Conservation (phyloP, 2,797 vertebrate genomes). For the Holocentrus rufus region DNA sequence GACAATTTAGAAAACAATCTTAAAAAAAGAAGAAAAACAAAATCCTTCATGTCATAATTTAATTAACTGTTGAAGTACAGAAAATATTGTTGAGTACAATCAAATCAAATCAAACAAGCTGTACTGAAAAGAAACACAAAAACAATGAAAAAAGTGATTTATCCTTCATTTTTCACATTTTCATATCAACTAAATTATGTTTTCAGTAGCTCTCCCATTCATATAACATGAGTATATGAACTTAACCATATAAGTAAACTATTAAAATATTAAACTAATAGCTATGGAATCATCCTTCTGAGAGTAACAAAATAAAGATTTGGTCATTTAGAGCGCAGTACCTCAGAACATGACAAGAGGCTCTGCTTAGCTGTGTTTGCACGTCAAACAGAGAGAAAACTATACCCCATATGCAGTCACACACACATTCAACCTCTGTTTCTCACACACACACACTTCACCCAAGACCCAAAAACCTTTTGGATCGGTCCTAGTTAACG, state of each 20-base stretch:
- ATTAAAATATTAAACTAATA: conserved; percentile 81
- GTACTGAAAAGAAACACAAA: conserved; percentile 80
- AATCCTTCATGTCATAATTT: conserved; percentile 79
- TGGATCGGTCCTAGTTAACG: conserved; percentile 22
- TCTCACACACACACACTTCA: conserved; percentile 22
- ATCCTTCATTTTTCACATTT: conserved; percentile 75
- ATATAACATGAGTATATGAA: conserved; percentile 77
- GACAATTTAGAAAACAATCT: neutral
- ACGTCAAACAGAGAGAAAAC: conserved; percentile 69
- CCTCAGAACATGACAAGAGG: conserved; percentile 72
- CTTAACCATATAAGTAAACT: conserved; percentile 84
- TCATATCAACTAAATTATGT: conserved; percentile 82
- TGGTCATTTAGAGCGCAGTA: conserved; percentile 81
- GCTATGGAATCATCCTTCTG: conserved; percentile 77
- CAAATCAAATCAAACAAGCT: conserved; percentile 88
- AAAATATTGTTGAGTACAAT: conserved; percentile 92
- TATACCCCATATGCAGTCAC: conserved; percentile 20
- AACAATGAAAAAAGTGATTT: conserved; percentile 58
- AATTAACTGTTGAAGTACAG: conserved; percentile 92
- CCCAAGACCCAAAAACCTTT: conserved; percentile 38
- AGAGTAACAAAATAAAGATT: conserved; percentile 87
- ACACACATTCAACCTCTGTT: conserved; percentile 25
- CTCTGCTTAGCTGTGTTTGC: conserved; percentile 71
- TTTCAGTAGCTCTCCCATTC: conserved; percentile 80
- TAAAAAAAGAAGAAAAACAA: conserved; percentile 2